Percentiles rank a stretch among this genome's conserved stretches.
These are phyloP conservation scores for Drosophila murphyi DNA, from an alignment of 1,140 invertebrate species.

Conservation along the genomic window DNA sequence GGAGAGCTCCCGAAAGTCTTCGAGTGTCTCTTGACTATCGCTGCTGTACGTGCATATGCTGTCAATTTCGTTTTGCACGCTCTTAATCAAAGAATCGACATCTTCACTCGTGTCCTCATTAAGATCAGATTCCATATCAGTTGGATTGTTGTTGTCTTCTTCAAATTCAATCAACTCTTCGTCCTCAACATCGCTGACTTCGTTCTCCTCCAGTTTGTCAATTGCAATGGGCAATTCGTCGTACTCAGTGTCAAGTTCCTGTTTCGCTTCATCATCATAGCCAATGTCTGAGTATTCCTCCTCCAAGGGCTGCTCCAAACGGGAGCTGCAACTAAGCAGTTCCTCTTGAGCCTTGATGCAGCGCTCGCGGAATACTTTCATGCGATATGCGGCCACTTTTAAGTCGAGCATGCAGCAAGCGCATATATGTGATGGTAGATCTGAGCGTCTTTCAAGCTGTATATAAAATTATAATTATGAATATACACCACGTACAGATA, in stretches of 20 bases:
- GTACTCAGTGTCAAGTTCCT: background rate
- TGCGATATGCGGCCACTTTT: slow-evolving; percentile 42
- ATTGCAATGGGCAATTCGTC: background rate
- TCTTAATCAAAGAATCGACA: slow-evolving; percentile 25
- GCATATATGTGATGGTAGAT: slow-evolving; percentile 57
- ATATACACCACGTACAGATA: too few relatives aligned
- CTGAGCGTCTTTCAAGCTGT: slow-evolving; percentile 34
- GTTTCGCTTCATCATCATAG: slow-evolving; percentile 2
- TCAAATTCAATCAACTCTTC: slow-evolving; percentile 2
- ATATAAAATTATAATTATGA: background rate
- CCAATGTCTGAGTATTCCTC: background rate
- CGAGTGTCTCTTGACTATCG: slow-evolving; percentile 13
- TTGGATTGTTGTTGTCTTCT: background rate
- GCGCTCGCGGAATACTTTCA: slow-evolving; percentile 50
- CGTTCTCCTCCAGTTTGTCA: background rate
- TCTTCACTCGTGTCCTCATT: slow-evolving; percentile 22
- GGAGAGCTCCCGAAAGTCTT: background rate
- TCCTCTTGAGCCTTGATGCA: slow-evolving; percentile 49
- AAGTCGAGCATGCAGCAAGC: slow-evolving; percentile 61
- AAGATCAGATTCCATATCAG: background rate
- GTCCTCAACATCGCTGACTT: background rate
- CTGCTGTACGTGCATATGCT: slow-evolving; percentile 31
- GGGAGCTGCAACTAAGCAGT: slow-evolving; percentile 1
- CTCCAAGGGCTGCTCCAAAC: background rate
- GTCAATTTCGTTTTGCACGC: slow-evolving; percentile 37